Base-by-base conservation (phyloP, 2,888 invertebrate species). In the Eilema sororculum region DNA sequence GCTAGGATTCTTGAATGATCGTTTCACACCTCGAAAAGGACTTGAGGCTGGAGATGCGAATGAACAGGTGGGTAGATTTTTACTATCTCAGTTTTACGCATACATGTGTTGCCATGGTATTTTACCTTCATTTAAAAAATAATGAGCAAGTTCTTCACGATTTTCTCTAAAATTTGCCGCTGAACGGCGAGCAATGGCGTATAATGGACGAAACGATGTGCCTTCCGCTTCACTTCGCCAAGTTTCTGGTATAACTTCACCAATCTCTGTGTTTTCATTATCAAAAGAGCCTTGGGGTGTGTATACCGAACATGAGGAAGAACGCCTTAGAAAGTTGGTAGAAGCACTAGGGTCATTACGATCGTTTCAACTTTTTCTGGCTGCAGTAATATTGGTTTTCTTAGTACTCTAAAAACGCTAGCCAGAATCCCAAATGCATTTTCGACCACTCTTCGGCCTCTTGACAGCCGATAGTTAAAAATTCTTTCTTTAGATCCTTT, bases 271-370 rank as follows among this genome's bases (percentile, higher is more conserved):
- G 65, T 65, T 70, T 70, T 78, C 79, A 46, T 12, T 68, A 68
- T 79, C 82, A 33, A 82, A 78, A 59, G 69, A 68, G 22, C 77
- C 75, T 28, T 24, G 30, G 24, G 81, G 79, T 61, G 79, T 78
- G 30, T 60, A 60, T 30, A 60, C 60, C 60, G 60, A 60, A 30
- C 60, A 69, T 56, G 81, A 79, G 37, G 61, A 46, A 59, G 60
- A 56, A 69, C 75, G 75, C 67, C 73, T 73, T 72, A 84, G 67
- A 67, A 80, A 82, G 68, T 83, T 82, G 65, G 82, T n/a, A 83
- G 57, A 58, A 58, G 25, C 58, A 58, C 25, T 58, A 58, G 12
- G 25, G 58, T 58, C 58, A 25, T 58, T 58, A 58, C 25, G 16
- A 58, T 58, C 16, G 58, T 25, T 58, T 90, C 87, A 24, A 83